Conservation (phyloP, 2,797 vertebrate genomes). For the Thaleichthys pacificus region DNA sequence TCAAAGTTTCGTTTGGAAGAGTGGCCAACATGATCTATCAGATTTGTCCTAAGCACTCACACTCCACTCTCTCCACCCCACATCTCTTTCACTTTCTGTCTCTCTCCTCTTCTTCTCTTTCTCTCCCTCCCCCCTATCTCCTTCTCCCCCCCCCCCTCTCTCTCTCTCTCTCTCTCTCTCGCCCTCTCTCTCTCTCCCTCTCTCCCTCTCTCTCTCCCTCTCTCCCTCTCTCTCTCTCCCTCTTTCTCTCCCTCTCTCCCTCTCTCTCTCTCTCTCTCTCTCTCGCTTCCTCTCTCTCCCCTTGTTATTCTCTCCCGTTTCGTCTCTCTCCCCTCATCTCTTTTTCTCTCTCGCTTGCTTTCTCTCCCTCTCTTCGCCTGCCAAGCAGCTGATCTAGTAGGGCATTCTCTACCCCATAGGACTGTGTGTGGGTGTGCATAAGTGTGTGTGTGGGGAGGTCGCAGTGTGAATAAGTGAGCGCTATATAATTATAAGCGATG, state of each 20-base stretch:
- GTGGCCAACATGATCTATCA: too few relatives aligned
- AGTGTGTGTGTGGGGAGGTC: not conserved
- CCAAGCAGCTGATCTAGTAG: too few relatives aligned
- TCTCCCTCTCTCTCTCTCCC: constrained; percentile 8
- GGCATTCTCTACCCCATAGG: not conserved
- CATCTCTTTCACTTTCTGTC: not conserved
- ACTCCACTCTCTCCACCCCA: not conserved
- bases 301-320: not conserved
- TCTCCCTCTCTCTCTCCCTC: not conserved
- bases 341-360: not conserved
- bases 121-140: too few relatives aligned
- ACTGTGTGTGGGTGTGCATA: not conserved
- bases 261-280: not conserved
- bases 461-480: too few relatives aligned
- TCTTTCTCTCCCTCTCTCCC: too few relatives aligned
- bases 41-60: too few relatives aligned
- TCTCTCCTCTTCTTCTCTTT: not conserved
- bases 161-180: not conserved
- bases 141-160: too few relatives aligned
- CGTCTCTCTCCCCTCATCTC: constrained; percentile 2
- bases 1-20: too few relatives aligned
- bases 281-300: not conserved
- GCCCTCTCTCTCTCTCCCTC: not conserved
- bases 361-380: too few relatives aligned
- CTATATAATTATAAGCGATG: too few relatives aligned